phyloP scores from a whole-genome alignment of 1,140 invertebrate genomes.

The Drosophila orena region DNA sequence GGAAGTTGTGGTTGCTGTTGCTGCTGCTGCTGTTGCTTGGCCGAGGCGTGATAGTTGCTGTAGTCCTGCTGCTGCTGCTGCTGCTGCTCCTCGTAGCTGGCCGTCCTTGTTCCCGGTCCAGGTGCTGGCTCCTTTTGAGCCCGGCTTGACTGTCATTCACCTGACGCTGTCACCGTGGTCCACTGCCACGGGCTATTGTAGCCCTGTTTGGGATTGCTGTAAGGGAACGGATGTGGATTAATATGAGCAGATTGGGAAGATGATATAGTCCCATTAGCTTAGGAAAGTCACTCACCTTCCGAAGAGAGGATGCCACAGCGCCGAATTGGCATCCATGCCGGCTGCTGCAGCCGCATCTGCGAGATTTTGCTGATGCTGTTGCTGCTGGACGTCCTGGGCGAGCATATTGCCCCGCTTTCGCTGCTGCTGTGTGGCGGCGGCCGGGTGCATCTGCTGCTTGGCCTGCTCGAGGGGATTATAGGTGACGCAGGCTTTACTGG shows the following conservation, averaged over 20 bases:
- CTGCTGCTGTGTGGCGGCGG: conserved; percentile 41
- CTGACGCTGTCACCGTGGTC: conserved; percentile 86
- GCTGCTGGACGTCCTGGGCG: conserved; percentile 48
- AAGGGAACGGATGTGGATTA: not conserved
- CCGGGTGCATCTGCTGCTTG: conserved; percentile 59
- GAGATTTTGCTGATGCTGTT: conserved; percentile 57
- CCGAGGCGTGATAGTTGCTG: conserved; percentile 20
- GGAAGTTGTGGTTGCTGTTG: conserved; percentile 49
- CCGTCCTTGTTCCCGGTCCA: conserved; percentile 46
- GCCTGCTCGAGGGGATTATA: conserved; percentile 66
- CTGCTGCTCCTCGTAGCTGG: conserved; percentile 62
- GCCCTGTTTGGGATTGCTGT: conserved; percentile 85
- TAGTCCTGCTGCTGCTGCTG: conserved; percentile 40
- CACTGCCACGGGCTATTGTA: conserved; percentile 86
- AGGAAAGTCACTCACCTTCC: conserved; percentile 86
- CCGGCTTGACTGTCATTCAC: conserved; percentile 86
- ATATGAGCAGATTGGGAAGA: not conserved
- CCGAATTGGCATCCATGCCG: conserved; percentile 86
- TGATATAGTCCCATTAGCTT: not conserved
- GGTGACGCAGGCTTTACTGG: conserved; percentile 66
- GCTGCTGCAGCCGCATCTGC: conserved; percentile 50
- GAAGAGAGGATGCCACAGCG: conserved; percentile 90
- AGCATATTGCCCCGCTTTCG: conserved; percentile 60
- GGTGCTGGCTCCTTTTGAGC: conserved; percentile 84
- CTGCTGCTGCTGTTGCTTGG: conserved; percentile 30